Evolutionary conservation across 2,888 invertebrate species (phyloP).

Genomic region (Automeris io): DNA sequence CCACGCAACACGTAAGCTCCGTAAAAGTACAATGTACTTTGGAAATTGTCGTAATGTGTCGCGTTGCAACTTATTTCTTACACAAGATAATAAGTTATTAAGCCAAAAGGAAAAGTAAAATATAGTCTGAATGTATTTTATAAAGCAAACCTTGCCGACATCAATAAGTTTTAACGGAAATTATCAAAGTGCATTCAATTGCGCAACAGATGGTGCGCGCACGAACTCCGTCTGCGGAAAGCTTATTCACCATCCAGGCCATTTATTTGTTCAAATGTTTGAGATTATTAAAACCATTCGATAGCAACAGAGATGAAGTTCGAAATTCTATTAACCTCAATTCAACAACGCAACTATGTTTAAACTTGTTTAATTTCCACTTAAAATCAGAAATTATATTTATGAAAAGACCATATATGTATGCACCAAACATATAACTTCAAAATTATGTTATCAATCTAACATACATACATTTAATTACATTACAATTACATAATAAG

Average conservation of each 20-base stretch:
- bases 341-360: not conserved
- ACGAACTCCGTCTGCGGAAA: conserved; percentile 28
- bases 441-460: too few relatives aligned
- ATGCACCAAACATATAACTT: too few relatives aligned
- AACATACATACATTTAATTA: too few relatives aligned
- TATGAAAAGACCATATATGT: too few relatives aligned
- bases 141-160: conserved; percentile 18
- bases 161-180: conserved; percentile 23
- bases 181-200: conserved; percentile 29
- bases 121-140: conserved; percentile 14
- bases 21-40: too few relatives aligned
- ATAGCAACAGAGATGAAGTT: not conserved
- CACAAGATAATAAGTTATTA: too few relatives aligned
- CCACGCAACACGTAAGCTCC: too few relatives aligned
- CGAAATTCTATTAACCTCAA: not conserved
- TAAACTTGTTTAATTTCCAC: not conserved
- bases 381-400: too few relatives aligned
- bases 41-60: too few relatives aligned
- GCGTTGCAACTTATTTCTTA: too few relatives aligned
- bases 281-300: not conserved
- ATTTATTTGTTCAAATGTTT: conserved; percentile 1
- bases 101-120: too few relatives aligned
- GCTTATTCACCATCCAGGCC: conserved; percentile 27
- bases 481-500: too few relatives aligned
- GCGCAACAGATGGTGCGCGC: conserved; percentile 21